Percentiles rank a stretch among this genome's conserved stretches.
Evolutionary conservation across 2,888 invertebrate species (phyloP).

Genomic region (Chymomyza caudatula): DNA sequence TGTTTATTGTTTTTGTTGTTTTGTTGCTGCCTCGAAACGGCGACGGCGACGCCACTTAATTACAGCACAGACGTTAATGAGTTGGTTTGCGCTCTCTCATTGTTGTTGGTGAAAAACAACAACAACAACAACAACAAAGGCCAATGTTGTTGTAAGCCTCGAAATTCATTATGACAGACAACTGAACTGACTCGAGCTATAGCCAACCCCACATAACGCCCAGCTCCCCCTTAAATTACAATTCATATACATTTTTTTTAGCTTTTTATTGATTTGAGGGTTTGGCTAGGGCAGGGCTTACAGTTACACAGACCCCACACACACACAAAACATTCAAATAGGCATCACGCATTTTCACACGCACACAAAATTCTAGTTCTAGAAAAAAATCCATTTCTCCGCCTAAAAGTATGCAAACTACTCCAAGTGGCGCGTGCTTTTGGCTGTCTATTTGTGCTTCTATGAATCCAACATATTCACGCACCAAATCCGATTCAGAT

Average conservation of each 20-base stretch:
- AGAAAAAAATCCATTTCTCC: neutral
- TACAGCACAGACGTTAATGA: conserved; percentile 41
- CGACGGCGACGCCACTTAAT: conserved; percentile 38
- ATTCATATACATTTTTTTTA: neutral
- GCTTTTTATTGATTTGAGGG: conserved; percentile 29
- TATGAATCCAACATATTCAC: conserved; percentile 35
- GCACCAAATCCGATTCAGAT: conserved; percentile 35
- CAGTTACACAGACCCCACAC: conserved; percentile 5
- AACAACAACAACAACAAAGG: neutral
- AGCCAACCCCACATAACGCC: neutral
- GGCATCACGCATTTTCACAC: neutral
- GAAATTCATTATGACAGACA: conserved; percentile 7
- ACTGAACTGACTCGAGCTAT: neutral
- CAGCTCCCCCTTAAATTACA: neutral
- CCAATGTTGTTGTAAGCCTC: conserved; percentile 2
- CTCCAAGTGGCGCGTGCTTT: neutral
- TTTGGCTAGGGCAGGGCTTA: conserved; percentile 14
- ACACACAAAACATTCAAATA: neutral
- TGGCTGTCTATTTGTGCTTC: conserved; percentile 5
- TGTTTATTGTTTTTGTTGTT: conserved; percentile 19
- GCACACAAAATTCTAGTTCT: neutral
- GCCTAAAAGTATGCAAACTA: conserved; percentile 39
- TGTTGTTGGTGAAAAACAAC: too few relatives aligned
- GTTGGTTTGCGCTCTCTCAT: conserved; percentile 2
- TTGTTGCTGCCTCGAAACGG: neutral